A percentile compares a stretch with the other conserved stretches of the same genome.
These are phyloP conservation scores for Coboldia fuscipes DNA, from an alignment of 1,140 invertebrate species.

Conservation along the genomic window DNA sequence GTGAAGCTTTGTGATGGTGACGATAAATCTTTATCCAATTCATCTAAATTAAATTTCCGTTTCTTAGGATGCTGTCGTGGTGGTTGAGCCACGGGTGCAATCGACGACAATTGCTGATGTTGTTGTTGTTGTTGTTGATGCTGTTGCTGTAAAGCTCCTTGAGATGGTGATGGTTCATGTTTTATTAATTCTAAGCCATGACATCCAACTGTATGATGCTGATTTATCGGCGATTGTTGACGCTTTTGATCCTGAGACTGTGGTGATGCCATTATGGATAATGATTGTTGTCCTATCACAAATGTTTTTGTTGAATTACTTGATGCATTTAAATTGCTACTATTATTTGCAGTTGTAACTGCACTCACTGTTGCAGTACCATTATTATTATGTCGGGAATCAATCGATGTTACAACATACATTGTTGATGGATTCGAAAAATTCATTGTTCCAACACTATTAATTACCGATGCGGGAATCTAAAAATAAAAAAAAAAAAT, in stretches of 20 bases:
- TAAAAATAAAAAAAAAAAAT: constrained; percentile 11
- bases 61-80: constrained; percentile 65
- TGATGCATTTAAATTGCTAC: not conserved
- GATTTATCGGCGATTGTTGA: constrained; percentile 11
- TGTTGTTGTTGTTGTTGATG: constrained; percentile 8
- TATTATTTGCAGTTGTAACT: not conserved
- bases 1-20: constrained; percentile 5
- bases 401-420: constrained; percentile 2
- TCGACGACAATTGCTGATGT: constrained; percentile 3
- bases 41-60: constrained; percentile 65
- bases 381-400: too few species aligned
- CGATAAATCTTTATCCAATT: constrained; percentile 42
- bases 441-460: constrained; percentile 26
- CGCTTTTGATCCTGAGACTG: not conserved
- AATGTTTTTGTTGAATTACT: not conserved
- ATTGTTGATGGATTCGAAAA: constrained; percentile 17
- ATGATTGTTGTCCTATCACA: not conserved
- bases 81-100: constrained; percentile 12
- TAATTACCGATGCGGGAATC: constrained; percentile 28
- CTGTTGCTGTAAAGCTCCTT: constrained; percentile 11
- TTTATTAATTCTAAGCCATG: constrained; percentile 5
- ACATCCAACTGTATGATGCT: constrained; percentile 12
- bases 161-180: constrained; percentile 9
- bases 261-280: not conserved
- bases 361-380: not conserved